A percentile compares a stretch with the other conserved stretches of the same genome.
Conservation (phyloP, 2,888 invertebrate genomes). For the Himalopsyche tibetana region DNA sequence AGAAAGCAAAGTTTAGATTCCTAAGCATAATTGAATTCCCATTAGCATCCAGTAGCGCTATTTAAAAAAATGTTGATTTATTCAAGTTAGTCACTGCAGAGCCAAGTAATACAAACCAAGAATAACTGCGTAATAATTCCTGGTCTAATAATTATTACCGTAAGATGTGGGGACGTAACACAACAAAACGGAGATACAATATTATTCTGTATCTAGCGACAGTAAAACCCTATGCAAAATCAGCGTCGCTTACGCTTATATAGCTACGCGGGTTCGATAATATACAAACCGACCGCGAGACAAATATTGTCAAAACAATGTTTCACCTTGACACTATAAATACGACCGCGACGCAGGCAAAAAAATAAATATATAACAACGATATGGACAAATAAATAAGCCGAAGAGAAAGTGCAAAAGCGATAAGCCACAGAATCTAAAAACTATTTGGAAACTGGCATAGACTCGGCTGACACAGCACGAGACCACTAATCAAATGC, state of each 20-base stretch:
- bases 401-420: conserved; percentile 28
- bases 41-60: no score
- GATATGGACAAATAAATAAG: neutral
- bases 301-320: conserved; percentile 27
- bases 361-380: conserved; percentile 10
- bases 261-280: no score
- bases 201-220: neutral
- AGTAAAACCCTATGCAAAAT: neutral
- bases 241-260: no score
- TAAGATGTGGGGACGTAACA: no score
- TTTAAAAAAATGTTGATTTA: no score
- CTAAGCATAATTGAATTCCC: no score
- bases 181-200: no score
- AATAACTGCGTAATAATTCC: no score
- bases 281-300: neutral
- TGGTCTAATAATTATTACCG: no score
- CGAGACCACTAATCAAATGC: neutral
- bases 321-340: conserved; percentile 39
- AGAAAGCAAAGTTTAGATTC: no score
- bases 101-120: no score
- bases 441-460: neutral
- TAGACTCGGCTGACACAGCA: neutral
- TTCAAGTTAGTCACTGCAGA: no score
- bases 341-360: neutral
- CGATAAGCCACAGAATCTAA: conserved; percentile 10